Conservation (phyloP, 2,797 vertebrate species). For the Clamator glandarius region DNA sequence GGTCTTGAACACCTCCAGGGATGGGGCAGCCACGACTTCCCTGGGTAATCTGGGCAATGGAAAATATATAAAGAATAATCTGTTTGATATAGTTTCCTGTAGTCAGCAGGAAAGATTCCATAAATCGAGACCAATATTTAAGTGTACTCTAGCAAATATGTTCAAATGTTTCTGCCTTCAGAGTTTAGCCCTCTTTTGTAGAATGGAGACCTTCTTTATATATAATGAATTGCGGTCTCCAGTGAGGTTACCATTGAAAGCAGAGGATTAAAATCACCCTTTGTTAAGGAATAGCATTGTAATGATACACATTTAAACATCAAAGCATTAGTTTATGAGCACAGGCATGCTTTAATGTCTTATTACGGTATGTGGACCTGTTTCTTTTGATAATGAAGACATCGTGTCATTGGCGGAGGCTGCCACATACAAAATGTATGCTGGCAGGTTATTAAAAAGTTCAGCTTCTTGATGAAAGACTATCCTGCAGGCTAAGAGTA, state of each 20-base stretch:
- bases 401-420: slow-evolving; percentile 76
- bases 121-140: neutral
- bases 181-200: neutral
- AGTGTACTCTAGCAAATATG: neutral
- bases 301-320: slow-evolving; percentile 71
- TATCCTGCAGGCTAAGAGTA: slow-evolving; percentile 85
- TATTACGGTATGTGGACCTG: slow-evolving; percentile 74
- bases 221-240: slow-evolving; percentile 1
- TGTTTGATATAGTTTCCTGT: neutral
- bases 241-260: slow-evolving; percentile 35
- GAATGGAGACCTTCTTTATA: neutral
- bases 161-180: slow-evolving; percentile 33
- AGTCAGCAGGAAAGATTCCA: slow-evolving; percentile 20
- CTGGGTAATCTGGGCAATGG: neutral
- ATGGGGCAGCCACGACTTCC: no score
- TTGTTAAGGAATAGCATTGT: slow-evolving; percentile 69
- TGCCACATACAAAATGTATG: slow-evolving; percentile 76
- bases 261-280: slow-evolving; percentile 67
- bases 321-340: slow-evolving; percentile 78
- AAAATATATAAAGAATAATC: neutral
- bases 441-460: slow-evolving; percentile 87
- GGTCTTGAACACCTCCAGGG: no score
- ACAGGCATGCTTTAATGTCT: slow-evolving; percentile 81
- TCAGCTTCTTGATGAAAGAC: slow-evolving; percentile 86
- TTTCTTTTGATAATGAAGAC: slow-evolving; percentile 83